Percentiles rank a stretch among this genome's conserved stretches.
These are phyloP conservation scores for Coracopsis vasa DNA, from an alignment of 2,113 vertebrate species.

Conservation along the genomic window DNA sequence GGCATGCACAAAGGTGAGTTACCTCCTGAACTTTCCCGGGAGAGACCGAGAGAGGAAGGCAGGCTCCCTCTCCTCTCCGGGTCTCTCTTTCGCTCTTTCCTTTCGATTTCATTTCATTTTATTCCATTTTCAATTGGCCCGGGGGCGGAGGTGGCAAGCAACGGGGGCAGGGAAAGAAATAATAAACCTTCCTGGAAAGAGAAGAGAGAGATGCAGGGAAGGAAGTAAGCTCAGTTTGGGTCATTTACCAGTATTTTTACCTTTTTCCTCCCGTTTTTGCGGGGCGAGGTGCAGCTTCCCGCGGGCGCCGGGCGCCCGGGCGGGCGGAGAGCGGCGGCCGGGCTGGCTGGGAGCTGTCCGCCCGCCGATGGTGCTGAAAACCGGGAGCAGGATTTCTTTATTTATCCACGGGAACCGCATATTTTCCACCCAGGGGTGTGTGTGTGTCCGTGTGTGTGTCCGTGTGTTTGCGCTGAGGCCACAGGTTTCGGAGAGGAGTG, in stretches of 20 bases:
- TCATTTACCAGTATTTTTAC: background rate
- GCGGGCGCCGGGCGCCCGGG: background rate
- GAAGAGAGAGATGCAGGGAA: background rate
- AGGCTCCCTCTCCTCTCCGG: background rate
- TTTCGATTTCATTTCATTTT: constrained; percentile 62
- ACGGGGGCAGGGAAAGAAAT: constrained; percentile 50
- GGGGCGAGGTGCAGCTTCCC: background rate
- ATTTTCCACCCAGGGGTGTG: background rate
- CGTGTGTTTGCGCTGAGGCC: background rate
- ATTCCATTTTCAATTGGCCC: constrained; percentile 45
- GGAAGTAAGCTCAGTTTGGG: background rate
- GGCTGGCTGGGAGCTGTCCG: constrained; percentile 68
- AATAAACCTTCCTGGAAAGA: constrained; percentile 41
- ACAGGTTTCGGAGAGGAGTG: too few relatives aligned
- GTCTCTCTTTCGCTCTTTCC: constrained; percentile 31
- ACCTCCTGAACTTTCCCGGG: constrained; percentile 75
- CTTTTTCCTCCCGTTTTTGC: background rate
- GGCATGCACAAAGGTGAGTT: constrained; percentile 99
- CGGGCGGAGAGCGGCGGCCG: background rate
- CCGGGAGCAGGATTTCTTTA: background rate
- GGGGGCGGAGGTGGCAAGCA: constrained; percentile 11
- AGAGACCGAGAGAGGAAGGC: constrained; percentile 50
- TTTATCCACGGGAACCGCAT: constrained; percentile 1
- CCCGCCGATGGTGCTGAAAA: constrained; percentile 70
- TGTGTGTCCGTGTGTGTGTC: background rate